These are phyloP conservation scores for Lasaia peninsularis DNA, from an alignment of 1,140 invertebrate species.

Conservation along the genomic window DNA sequence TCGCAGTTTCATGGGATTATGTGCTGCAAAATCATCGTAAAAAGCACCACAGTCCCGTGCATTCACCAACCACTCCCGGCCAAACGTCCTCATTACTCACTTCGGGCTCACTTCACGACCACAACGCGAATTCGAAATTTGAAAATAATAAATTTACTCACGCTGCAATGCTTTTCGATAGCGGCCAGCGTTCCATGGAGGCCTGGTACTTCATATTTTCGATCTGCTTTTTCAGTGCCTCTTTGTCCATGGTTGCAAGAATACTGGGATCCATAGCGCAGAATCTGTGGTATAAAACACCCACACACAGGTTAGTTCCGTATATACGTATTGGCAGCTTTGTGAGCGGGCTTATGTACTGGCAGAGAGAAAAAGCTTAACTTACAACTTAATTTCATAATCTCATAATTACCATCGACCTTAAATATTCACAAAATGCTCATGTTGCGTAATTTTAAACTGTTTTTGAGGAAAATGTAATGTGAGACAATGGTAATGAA, in stretches of 20 bases:
- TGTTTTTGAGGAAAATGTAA: neutral
- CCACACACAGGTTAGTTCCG: conserved; percentile 54
- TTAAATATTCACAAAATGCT: neutral
- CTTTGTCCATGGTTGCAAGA: conserved; percentile 96
- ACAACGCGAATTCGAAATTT: conserved; percentile 42
- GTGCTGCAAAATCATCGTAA: conserved; percentile 35
- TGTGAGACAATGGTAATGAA: conserved; percentile 6
- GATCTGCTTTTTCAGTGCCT: conserved; percentile 97
- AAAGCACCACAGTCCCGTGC: conserved; percentile 52
- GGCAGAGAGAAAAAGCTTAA: conserved; percentile 17
- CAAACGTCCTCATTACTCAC: conserved; percentile 39
- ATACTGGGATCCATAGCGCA: conserved; percentile 92
- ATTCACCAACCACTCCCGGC: conserved; percentile 57
- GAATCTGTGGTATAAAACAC: conserved; percentile 74
- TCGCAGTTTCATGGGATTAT: conserved; percentile 37
- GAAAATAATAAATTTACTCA: conserved; percentile 82
- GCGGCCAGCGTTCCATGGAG: conserved; percentile 95
- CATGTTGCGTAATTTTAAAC: neutral
- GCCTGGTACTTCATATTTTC: conserved; percentile 98
- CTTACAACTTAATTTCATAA: neutral
- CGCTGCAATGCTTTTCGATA: conserved; percentile 95
- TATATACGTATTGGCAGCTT: conserved; percentile 31
- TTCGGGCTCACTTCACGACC: conserved; percentile 58
- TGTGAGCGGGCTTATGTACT: conserved; percentile 33
- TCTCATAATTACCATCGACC: neutral